A percentile compares a stretch with the other conserved stretches of the same genome.
phyloP scores from a whole-genome alignment of 2,113 vertebrate species.

The Seriola dumerili region DNA sequence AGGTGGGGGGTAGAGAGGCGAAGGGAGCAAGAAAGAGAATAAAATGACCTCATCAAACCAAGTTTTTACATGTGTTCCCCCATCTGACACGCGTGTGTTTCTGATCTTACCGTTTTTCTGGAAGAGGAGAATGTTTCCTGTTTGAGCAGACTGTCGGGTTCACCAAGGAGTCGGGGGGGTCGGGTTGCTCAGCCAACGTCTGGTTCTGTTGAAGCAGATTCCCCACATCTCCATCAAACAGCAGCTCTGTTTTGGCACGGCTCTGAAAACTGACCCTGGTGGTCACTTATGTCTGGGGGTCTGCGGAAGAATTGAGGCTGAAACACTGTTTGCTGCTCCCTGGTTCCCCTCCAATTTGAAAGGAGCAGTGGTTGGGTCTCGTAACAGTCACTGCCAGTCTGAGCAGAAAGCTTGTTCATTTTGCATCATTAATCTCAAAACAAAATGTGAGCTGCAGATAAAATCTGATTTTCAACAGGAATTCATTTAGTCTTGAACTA shows the following conservation, averaged over 20 bases:
- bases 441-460: background rate
- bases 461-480: background rate
- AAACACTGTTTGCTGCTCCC: constrained; percentile 18
- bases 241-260: constrained; percentile 74
- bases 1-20: background rate
- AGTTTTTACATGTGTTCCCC: constrained; percentile 69
- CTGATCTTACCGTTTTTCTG: constrained; percentile 70
- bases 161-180: constrained; percentile 77
- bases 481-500: background rate
- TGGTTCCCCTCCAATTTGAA: constrained; percentile 25
- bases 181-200: constrained; percentile 75
- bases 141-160: constrained; percentile 77
- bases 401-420: background rate
- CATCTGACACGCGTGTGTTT: constrained; percentile 75
- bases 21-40: constrained; percentile 25
- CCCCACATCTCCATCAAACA: constrained; percentile 78
- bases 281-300: constrained; percentile 64
- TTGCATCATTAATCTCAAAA: background rate
- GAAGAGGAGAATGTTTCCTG: constrained; percentile 76
- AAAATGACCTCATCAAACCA: constrained; percentile 65
- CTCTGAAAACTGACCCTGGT: constrained; percentile 79
- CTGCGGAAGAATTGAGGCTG: constrained; percentile 36
- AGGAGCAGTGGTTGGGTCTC: background rate
- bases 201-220: constrained; percentile 82
- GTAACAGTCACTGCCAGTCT: background rate